Evolutionary conservation across 1,140 invertebrate genomes (phyloP), one percentile per base, ranked within the genome.

Genomic region (Conopomorpha cramerella): DNA sequence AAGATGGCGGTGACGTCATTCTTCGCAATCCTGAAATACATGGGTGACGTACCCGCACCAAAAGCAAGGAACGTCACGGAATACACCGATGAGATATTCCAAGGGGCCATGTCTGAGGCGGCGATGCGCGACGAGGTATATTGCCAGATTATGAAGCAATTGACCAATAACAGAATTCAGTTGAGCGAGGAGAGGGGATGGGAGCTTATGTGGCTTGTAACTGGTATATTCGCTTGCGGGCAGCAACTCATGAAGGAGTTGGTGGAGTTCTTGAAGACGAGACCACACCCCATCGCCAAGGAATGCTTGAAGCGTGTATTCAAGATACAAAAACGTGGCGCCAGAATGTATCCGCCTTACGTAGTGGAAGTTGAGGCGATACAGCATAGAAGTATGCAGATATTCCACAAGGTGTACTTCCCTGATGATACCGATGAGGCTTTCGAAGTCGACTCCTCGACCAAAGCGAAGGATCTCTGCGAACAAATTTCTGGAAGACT

Each of bases 291-390:
- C 0, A 82, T 95, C 35, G 87, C 91, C 2, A 81, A 86, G 46
- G 91, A 95, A 55, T 95, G 92, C 44, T 61, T 93, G 16, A 87
- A 88, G 50, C 82, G 94, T 16, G 66, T 96, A 7, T 90, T 94
- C 46, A 90, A 86, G 61, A 92, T 87, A 15, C 67, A 91, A 45
- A 86, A 84, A 60, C 84, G 84, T 70, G 91, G 91, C 0, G 82
- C 89, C 28, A 81, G 95, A 35, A 90, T 93, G 62, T 93, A 92
- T 74, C 87, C 95, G 7, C 94, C 95, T 0, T 93, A 96, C 63
- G 84, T 92, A 31, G 89, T 97, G 1, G 95, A 98, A 81, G 90
- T 97, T 2, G 94, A 97, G 79, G 93, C 94, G 1, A 95, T 98
- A 48, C 93, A 96, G 62, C 90, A 93, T 53, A 89, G 92, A 59